These are phyloP conservation scores for Orius insidiosus DNA, from an alignment of 1,140 invertebrate species.

Conservation along the genomic window DNA sequence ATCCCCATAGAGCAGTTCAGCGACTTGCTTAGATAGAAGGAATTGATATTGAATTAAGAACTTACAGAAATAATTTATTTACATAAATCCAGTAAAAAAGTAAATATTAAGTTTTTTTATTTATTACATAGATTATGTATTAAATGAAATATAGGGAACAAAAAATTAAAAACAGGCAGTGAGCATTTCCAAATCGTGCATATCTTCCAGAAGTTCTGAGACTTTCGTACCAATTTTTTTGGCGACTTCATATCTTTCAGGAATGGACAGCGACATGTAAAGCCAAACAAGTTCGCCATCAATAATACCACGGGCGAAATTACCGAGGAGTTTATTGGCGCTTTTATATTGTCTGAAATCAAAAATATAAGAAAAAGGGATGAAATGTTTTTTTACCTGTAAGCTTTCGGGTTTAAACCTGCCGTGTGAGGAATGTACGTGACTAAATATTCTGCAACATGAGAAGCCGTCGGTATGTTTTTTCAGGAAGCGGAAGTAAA, in stretches of 20 bases:
- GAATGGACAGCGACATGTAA: conserved; percentile 62
- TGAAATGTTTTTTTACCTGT: conserved; percentile 33
- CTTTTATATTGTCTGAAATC: conserved; percentile 52
- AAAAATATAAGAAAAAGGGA: neutral
- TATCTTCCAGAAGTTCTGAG: conserved; percentile 79
- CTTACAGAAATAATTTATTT: no score
- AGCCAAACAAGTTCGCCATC: conserved; percentile 87
- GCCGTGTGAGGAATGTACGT: conserved; percentile 73
- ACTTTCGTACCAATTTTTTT: conserved; percentile 88
- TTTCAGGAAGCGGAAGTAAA: conserved; percentile 80
- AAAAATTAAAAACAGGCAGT: conserved; percentile 68
- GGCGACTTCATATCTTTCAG: conserved; percentile 72
- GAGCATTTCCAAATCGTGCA: conserved; percentile 75
- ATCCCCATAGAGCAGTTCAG: no score
- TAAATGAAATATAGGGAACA: no score
- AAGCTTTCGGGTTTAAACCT: conserved; percentile 68
- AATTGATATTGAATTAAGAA: no score
- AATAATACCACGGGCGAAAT: conserved; percentile 73
- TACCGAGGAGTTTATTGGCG: conserved; percentile 35
- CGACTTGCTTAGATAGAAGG: no score
- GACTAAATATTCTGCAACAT: conserved; percentile 91
- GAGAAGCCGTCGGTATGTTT: conserved; percentile 79
- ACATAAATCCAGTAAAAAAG: no score
- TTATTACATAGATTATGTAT: no score
- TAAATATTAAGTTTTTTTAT: no score